Evolutionary conservation across 2,113 vertebrate species (phyloP), one percentile per base, ranked within the genome.

Genomic region (Struthio camelus): DNA sequence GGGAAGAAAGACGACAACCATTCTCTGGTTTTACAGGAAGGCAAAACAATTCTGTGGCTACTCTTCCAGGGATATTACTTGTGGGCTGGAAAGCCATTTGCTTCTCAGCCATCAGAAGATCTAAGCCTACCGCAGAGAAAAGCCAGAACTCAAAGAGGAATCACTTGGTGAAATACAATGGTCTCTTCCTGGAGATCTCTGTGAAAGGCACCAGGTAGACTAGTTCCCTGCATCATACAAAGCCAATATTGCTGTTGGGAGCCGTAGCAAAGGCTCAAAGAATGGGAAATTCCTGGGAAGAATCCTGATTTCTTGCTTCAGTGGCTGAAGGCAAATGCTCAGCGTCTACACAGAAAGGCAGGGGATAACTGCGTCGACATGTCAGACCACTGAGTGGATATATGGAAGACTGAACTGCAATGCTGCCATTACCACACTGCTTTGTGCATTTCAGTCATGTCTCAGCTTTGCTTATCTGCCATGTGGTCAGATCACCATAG

Each of bases 381-480:
- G 42, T 79, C 46, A 67, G 42, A 38, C 5, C 20, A 58, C 50
- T 50, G 64, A 42, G 6, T 20, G 58, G 59, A 71, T n/a, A 24
- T 9, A 36, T 2, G 53, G 67, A 85, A 78, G 46, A 72, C 67
- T 61, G 67, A 80, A 42, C 16, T 77, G 71, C 87, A 59, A 2
- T 17, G 58, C 44, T 85, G 62, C 64, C 48, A 27, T 5, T 51
- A 54, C 72, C 77, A 40, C 22, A 2, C 8, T 65, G 56, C 38
- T 69, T n/a, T 70, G 70, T 40, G 70, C 78, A 42, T 73, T 65
- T 51, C 88, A 93, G 42, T 69, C 12, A 0, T 7, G 13, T 53
- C 84, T 67, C 73, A 65, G 51, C 30, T 44, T n/a, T 90, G 78
- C 78, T 92, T 85, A 82, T 89, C 87, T 91, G n/a, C 89, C 70